Evolutionary conservation across 2,797 vertebrate species (phyloP).

Genomic region (Chelonia mydas): DNA sequence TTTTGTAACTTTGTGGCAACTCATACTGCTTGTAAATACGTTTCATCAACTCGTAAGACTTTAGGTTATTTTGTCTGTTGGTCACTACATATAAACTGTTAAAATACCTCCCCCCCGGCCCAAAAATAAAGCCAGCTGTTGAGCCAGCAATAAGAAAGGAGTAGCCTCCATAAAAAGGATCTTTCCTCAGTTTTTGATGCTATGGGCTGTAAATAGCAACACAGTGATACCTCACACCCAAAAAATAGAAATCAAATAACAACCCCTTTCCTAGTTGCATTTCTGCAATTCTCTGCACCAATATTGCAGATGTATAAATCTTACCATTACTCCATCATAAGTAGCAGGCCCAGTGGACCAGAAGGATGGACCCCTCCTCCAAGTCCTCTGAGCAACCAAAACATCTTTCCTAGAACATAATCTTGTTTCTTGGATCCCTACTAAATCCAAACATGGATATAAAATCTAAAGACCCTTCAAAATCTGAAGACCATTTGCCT

Average conservation of each 20-base stretch:
- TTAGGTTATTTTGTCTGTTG: not conserved
- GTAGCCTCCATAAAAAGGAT: not conserved
- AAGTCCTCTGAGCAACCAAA: not conserved
- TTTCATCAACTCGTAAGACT: not conserved
- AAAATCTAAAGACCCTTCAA: not conserved
- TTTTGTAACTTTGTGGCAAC: not conserved
- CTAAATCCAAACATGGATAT: not conserved
- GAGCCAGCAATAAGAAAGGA: too few relatives aligned
- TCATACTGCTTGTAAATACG: too few relatives aligned
- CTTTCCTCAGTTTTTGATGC: not conserved
- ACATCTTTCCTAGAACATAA: accelerated
- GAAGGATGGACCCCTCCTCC: not conserved
- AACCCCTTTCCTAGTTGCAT: not conserved
- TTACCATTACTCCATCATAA: not conserved
- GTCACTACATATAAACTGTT: too few relatives aligned
- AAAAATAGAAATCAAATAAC: not conserved
- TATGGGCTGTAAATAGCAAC: not conserved
- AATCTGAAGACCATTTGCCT: not conserved
- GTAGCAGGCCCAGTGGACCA: not conserved
- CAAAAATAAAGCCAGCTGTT: too few relatives aligned
- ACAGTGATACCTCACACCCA: not conserved
- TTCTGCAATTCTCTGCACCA: not conserved
- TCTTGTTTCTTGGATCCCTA: not conserved
- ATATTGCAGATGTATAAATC: not conserved
- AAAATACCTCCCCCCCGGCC: too few relatives aligned